Conservation (phyloP, 2,888 invertebrate species). For the Rotaria sp. region DNA sequence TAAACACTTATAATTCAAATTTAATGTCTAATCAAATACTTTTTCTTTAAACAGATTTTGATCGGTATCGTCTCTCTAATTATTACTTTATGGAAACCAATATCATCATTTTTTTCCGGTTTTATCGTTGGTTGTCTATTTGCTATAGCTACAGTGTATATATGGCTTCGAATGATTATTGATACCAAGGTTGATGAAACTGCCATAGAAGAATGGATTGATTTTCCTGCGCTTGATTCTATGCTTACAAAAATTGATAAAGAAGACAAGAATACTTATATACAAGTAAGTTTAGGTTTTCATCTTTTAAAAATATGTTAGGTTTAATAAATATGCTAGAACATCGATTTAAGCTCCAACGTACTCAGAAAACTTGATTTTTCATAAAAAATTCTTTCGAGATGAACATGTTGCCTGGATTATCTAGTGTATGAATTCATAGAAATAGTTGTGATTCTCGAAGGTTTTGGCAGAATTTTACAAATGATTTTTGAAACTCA, state of each 20-base stretch:
- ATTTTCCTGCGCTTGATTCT: slow-evolving; percentile 2
- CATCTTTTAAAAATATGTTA: too few species aligned
- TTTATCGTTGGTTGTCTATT: neutral
- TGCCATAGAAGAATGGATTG: neutral
- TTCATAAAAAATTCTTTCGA: too few species aligned
- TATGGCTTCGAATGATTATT: neutral
- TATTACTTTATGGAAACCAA: slow-evolving; percentile 17
- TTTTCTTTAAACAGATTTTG: neutral
- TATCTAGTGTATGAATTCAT: too few species aligned
- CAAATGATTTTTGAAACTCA: too few species aligned
- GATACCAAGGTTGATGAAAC: neutral
- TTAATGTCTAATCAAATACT: too few species aligned
- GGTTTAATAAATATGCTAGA: too few species aligned
- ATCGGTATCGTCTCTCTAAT: neutral
- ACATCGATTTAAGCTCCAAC: too few species aligned
- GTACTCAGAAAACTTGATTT: too few species aligned
- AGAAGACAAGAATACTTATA: neutral
- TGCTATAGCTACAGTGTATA: neutral
- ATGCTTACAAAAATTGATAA: neutral
- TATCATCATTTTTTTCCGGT: neutral
- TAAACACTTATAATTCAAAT: too few species aligned
- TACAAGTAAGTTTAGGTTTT: neutral
- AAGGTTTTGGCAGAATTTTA: too few species aligned
- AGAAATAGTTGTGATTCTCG: too few species aligned
- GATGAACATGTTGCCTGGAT: too few species aligned